A percentile compares a stretch with the other conserved stretches of the same genome.
Evolutionary conservation across 2,113 vertebrate genomes (phyloP).

Genomic region (Centropristis striata): DNA sequence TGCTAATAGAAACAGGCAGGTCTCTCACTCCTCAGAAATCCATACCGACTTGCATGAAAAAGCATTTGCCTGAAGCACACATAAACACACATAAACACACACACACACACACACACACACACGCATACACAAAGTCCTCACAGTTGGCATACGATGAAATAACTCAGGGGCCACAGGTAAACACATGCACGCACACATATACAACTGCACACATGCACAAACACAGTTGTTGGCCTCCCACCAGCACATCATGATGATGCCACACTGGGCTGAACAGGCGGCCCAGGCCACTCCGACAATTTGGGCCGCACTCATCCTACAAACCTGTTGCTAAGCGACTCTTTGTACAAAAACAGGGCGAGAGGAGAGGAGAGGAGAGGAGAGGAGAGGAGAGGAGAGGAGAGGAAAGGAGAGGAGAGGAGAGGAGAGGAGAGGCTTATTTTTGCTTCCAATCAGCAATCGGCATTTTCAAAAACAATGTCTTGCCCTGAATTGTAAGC

Average conservation of each 20-base stretch:
- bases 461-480: slow-evolving; percentile 40
- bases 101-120: slow-evolving; percentile 7
- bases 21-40: slow-evolving; percentile 51
- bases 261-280: slow-evolving; percentile 59
- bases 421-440: slow-evolving; percentile 2
- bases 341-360: slow-evolving; percentile 59
- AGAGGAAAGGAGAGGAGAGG: neutral
- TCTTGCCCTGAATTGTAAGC: slow-evolving; percentile 37
- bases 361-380: neutral
- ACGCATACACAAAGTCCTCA: slow-evolving; percentile 6
- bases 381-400: slow-evolving; percentile 30
- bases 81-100: slow-evolving; percentile 12
- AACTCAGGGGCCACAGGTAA: slow-evolving; percentile 28
- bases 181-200: slow-evolving; percentile 39
- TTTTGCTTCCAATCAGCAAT: slow-evolving; percentile 42
- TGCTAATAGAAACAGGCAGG: slow-evolving; percentile 40
- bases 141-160: slow-evolving; percentile 38
- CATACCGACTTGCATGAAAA: slow-evolving; percentile 49
- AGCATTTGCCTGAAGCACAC: slow-evolving; percentile 36
- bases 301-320: slow-evolving; percentile 65
- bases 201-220: slow-evolving; percentile 23
- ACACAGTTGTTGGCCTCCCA: slow-evolving; percentile 47
- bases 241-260: slow-evolving; percentile 41
- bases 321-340: slow-evolving; percentile 84
- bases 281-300: slow-evolving; percentile 61